Conservation (phyloP, 2,888 invertebrate species). For the Orthosia gracilis region DNA sequence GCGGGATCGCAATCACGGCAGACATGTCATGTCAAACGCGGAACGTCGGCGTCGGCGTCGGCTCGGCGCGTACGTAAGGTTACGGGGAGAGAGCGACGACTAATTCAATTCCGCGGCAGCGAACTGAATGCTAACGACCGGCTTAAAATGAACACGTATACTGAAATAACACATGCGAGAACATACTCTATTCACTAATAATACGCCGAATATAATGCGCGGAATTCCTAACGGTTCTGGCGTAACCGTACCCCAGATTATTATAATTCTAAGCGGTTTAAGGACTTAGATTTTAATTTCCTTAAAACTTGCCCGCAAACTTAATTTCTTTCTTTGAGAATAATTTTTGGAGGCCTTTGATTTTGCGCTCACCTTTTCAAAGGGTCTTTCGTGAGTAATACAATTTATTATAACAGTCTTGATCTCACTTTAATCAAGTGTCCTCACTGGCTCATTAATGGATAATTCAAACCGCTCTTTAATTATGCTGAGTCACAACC, state of each 20-base stretch:
- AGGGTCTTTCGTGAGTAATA: constrained; percentile 54
- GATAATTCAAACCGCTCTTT: constrained; percentile 65
- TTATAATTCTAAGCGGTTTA: constrained; percentile 45
- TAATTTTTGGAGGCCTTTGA: constrained; percentile 42
- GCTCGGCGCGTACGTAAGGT: constrained; percentile 66
- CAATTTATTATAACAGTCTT: constrained; percentile 63
- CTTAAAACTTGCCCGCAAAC: constrained; percentile 47
- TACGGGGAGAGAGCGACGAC: constrained; percentile 70
- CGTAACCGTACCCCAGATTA: constrained; percentile 39
- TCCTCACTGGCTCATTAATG: constrained; percentile 63
- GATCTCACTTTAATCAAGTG: constrained; percentile 67
- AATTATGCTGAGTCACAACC: constrained; percentile 64
- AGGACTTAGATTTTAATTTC: constrained; percentile 49
- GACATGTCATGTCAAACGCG: constrained; percentile 65
- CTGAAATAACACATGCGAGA: constrained; percentile 69
- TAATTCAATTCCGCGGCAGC: constrained; percentile 76
- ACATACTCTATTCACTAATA: constrained; percentile 64
- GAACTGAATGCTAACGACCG: constrained; percentile 77
- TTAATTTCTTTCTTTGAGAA: constrained; percentile 45
- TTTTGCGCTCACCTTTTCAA: constrained; percentile 51
- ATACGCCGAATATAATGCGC: constrained; percentile 56
- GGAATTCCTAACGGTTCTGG: constrained; percentile 42
- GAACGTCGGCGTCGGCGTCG: constrained; percentile 50
- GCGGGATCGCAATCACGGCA: constrained; percentile 66
- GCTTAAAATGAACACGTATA: constrained; percentile 73